phyloP scores from a whole-genome alignment of 2,113 vertebrate genomes.

The Andinoacara biseriatus region DNA sequence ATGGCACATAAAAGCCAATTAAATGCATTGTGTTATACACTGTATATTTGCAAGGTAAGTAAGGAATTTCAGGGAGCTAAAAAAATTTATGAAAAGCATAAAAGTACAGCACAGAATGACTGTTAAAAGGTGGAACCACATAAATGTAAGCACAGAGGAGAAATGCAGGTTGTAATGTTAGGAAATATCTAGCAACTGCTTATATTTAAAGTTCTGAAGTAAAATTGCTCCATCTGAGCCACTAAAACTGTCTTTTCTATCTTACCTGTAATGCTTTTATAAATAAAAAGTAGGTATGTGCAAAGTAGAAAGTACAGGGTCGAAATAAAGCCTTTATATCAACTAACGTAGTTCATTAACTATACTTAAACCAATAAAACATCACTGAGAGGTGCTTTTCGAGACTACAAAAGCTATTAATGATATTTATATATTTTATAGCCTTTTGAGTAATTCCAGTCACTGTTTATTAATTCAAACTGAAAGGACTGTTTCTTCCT shows the following conservation, averaged over 20 bases:
- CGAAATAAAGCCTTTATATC: accelerated
- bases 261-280: background rate
- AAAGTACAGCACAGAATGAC: background rate
- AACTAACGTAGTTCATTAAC: background rate
- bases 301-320: accelerated
- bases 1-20: no score
- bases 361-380: background rate
- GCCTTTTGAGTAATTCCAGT: background rate
- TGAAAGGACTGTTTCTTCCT: background rate
- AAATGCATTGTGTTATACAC: background rate
- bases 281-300: background rate
- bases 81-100: background rate
- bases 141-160: no score
- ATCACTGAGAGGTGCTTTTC: accelerated
- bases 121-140: background rate
- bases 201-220: no score
- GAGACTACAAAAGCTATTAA: accelerated
- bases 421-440: background rate
- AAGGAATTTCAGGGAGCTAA: background rate
- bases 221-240: background rate
- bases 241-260: background rate
- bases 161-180: no score
- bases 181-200: no score
- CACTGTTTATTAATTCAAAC: background rate
- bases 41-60: background rate